Conservation (phyloP, 2,888 invertebrate species). For the Sericinus montela region DNA sequence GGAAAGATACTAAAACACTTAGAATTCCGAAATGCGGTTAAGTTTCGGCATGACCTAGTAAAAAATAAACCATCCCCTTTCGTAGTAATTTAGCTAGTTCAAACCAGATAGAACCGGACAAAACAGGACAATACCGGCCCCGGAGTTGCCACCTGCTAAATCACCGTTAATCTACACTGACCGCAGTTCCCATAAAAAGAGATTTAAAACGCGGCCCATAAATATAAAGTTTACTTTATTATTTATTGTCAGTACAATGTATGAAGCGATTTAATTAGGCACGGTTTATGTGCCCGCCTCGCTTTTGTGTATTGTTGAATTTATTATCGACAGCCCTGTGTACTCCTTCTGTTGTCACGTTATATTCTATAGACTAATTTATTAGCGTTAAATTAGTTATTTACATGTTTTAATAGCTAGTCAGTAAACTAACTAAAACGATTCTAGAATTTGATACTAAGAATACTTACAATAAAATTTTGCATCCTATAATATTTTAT, state of each 20-base stretch:
- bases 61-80: slow-evolving; percentile 38
- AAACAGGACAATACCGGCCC: slow-evolving; percentile 29
- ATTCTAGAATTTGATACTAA: too few relatives aligned
- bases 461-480: too few relatives aligned
- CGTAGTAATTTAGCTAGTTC: slow-evolving; percentile 24
- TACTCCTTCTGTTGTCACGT: not conserved
- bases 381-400: too few relatives aligned
- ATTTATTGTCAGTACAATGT: slow-evolving; percentile 35
- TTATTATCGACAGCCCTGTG: not conserved
- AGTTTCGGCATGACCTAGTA: slow-evolving; percentile 40
- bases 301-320: not conserved
- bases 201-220: slow-evolving; percentile 51
- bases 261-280: slow-evolving; percentile 39
- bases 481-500: too few relatives aligned
- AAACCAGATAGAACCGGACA: slow-evolving; percentile 22
- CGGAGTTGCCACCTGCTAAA: slow-evolving; percentile 50
- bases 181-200: slow-evolving; percentile 78
- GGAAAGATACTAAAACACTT: not conserved
- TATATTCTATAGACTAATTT: too few relatives aligned
- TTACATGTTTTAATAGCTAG: too few relatives aligned
- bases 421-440: too few relatives aligned
- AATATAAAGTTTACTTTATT: slow-evolving; percentile 33
- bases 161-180: slow-evolving; percentile 55
- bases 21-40: not conserved
- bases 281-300: slow-evolving; percentile 27